phyloP scores from a whole-genome alignment of 2,113 vertebrate species.

The Acanthisitta chloris region DNA sequence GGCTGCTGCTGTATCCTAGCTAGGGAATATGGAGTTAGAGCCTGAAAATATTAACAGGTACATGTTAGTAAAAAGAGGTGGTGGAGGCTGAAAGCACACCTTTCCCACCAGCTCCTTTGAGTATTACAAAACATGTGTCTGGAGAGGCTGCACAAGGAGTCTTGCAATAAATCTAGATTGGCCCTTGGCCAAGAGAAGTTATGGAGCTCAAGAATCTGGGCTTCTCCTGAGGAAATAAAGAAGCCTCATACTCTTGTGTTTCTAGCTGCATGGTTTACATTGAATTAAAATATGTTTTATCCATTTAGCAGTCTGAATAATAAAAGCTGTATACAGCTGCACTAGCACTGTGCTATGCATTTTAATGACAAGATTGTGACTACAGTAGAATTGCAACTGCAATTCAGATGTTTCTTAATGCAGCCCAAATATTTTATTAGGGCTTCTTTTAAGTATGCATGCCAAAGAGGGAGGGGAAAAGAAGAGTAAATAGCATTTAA shows the following conservation, averaged over 20 bases:
- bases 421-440: constrained; percentile 70
- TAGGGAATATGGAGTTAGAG: not conserved
- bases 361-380: constrained; percentile 77
- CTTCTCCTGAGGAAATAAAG: constrained; percentile 59
- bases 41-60: not conserved
- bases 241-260: constrained; percentile 26
- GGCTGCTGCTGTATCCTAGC: not conserved
- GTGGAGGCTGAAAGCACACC: not conserved
- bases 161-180: constrained; percentile 59
- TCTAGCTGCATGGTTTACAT: constrained; percentile 65
- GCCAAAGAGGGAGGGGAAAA: constrained; percentile 50
- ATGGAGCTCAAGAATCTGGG: constrained; percentile 48
- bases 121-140: constrained; percentile 29
- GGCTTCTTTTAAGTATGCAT: constrained; percentile 37
- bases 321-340: constrained; percentile 79
- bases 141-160: constrained; percentile 8
- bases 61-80: not conserved
- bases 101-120: not conserved
- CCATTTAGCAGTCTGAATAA: constrained; percentile 75
- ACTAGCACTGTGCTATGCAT: constrained; percentile 67
- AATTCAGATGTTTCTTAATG: constrained; percentile 75
- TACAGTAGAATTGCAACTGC: constrained; percentile 71
- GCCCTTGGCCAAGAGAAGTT: constrained; percentile 66
- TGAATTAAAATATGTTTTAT: constrained; percentile 78
- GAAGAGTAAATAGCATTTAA: constrained; percentile 75